Evolutionary conservation across 2,888 invertebrate genomes (phyloP).

Genomic region (Gymnosoma rotundatum): DNA sequence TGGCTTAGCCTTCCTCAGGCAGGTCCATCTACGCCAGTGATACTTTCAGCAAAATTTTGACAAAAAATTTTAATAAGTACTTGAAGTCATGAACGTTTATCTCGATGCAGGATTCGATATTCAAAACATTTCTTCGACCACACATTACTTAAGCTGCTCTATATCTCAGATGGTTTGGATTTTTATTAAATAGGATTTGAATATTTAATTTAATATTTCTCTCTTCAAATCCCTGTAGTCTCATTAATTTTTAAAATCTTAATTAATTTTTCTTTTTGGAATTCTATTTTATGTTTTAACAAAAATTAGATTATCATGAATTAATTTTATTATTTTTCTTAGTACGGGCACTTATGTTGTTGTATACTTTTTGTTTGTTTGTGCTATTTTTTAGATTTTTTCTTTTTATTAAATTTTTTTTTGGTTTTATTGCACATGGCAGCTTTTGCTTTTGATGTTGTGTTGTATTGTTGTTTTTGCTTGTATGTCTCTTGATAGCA

Average conservation of each 20-base stretch:
- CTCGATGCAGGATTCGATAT: no score
- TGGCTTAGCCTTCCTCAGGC: no score
- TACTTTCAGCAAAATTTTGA: no score
- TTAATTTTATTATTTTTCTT: slow-evolving; percentile 61
- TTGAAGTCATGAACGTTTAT: no score
- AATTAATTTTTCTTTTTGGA: slow-evolving; percentile 1
- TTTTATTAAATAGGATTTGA: neutral
- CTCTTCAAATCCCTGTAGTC: neutral
- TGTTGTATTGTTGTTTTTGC: slow-evolving; percentile 28
- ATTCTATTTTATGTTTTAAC: slow-evolving; percentile 10
- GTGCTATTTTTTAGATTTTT: slow-evolving; percentile 25
- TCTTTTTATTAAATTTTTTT: slow-evolving; percentile 28
- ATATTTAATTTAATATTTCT: neutral
- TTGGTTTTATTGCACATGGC: slow-evolving; percentile 34
- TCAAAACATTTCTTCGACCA: no score
- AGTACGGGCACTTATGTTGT: slow-evolving; percentile 50
- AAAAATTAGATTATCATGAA: slow-evolving; percentile 57
- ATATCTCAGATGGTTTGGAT: no score
- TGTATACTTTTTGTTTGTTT: neutral
- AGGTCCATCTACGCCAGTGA: no score
- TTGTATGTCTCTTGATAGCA: slow-evolving; percentile 67
- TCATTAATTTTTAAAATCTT: neutral
- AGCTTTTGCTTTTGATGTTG: slow-evolving; percentile 32
- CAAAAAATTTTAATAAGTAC: no score
- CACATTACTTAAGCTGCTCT: no score